Evolutionary conservation across 2,797 vertebrate species (phyloP).

Genomic region (Argentina silus): DNA sequence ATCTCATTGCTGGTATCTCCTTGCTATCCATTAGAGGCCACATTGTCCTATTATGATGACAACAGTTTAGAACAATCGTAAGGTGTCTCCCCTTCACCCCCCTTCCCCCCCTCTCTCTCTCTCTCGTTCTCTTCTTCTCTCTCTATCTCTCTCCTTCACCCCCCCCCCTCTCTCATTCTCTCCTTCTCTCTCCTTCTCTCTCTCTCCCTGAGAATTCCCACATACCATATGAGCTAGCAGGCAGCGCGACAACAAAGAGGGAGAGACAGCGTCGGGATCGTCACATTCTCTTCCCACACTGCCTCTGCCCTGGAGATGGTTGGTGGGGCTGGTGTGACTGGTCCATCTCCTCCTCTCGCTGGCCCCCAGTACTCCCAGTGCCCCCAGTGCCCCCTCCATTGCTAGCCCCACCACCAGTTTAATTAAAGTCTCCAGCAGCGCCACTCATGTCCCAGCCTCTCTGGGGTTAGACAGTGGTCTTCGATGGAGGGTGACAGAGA

Average conservation of each 20-base stretch:
- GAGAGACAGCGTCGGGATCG: slow-evolving; percentile 85
- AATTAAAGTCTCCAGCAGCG: slow-evolving; percentile 83
- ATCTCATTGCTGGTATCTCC: neutral
- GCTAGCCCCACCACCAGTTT: slow-evolving; percentile 78
- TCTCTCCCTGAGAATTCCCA: slow-evolving; percentile 84
- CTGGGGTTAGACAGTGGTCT: slow-evolving; percentile 84
- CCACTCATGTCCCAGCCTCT: slow-evolving; percentile 81
- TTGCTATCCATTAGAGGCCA: neutral
- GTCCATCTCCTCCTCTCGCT: slow-evolving; percentile 34
- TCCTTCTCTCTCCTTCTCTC: neutral
- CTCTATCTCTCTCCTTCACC: slow-evolving; percentile 24
- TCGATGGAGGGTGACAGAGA: slow-evolving; percentile 76
- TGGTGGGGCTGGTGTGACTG: slow-evolving; percentile 11
- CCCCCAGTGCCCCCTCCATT: slow-evolving; percentile 34
- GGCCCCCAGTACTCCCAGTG: slow-evolving; percentile 18
- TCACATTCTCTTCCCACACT: slow-evolving; percentile 97
- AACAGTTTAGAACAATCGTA: neutral
- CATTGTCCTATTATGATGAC: neutral
- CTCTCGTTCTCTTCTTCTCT: slow-evolving; percentile 45
- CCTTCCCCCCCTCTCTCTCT: slow-evolving; percentile 61
- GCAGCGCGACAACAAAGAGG: slow-evolving; percentile 86
- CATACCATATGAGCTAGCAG: slow-evolving; percentile 83
- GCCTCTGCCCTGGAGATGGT: slow-evolving; percentile 92
- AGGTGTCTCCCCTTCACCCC: neutral
- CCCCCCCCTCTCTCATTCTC: slow-evolving; percentile 62